Evolutionary conservation across 2,113 vertebrate genomes (phyloP), one percentile per base, ranked within the genome.

Genomic region (Rhynchomys soricoides): DNA sequence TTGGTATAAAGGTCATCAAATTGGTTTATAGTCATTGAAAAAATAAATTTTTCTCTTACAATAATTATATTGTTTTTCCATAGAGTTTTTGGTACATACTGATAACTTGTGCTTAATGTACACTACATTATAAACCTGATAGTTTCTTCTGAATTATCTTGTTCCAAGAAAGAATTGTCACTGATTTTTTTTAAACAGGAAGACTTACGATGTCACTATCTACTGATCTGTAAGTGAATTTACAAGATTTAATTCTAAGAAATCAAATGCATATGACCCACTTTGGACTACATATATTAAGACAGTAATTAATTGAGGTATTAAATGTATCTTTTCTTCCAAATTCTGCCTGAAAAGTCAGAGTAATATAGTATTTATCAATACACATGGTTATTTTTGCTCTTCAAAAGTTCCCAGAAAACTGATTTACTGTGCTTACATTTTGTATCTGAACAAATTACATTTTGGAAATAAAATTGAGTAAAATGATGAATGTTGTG

Each of bases 131-230:
- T 13, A 88, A 96, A 94, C 43, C 57, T 88, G 79, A 64, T 16
- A 95, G 26, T 77, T 92, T 94, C 13, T 78, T 77, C 24, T 94
- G 31, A 95, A 94, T 82, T 85, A 93, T 71, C 55, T 74, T 64
- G 93, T 93, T 89, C 70, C 40, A 96, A 40, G 91, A 95, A 88
- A 90, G 62, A 95, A 93, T 85, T 85, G 57, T 62, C 37, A 79
- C n/a, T 92, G 85, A 68, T 79, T 92, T 95, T 93, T 91, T 66
- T 6, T 7, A 48, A 45, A 40, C 21, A 16, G 37, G 2, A 71
- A 97, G 22, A 11, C 70, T 92, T 85, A 37, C n/a, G 90, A 86
- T 75, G 57, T 70, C 91, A 96, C 62, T 43, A 40, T 73, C 2
- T 66, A 40, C 40, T 87, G 29, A 45, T 21, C 8, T 29, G 6